Conservation (phyloP, 2,113 vertebrate species). For the Pseudois nayaur region DNA sequence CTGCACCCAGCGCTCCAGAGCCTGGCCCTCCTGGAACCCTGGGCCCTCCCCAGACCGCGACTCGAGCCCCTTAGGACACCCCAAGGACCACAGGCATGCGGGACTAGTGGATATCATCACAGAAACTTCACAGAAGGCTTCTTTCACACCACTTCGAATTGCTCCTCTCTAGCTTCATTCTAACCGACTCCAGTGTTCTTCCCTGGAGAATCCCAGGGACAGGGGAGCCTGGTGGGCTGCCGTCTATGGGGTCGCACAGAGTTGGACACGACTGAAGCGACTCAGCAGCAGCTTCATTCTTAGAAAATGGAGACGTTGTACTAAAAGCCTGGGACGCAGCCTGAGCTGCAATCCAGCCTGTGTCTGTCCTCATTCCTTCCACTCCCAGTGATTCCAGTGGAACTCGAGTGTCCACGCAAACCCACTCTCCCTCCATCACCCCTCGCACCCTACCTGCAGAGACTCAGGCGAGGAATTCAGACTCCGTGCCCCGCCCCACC, state of each 20-base stretch:
- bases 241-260: too few species aligned
- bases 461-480: background rate
- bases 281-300: background rate
- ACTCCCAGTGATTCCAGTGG: background rate
- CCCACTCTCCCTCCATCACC: background rate
- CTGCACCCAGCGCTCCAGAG: accelerated
- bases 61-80: accelerated
- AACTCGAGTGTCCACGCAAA: background rate
- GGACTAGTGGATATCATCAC: accelerated
- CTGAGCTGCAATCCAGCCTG: accelerated
- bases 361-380: background rate
- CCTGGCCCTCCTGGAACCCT: background rate
- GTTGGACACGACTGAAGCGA: too few species aligned
- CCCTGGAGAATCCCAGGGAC: too few species aligned
- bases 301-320: background rate
- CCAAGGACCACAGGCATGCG: accelerated
- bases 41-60: background rate
- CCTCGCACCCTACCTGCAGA: too few species aligned
- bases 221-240: too few species aligned
- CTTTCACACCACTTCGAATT: background rate
- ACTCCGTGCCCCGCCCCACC: accelerated
- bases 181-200: too few species aligned
- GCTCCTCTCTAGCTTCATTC: background rate
- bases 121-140: background rate
- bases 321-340: background rate